Base-by-base conservation (phyloP, 2,888 invertebrate species). In the Branchellion lobata region DNA sequence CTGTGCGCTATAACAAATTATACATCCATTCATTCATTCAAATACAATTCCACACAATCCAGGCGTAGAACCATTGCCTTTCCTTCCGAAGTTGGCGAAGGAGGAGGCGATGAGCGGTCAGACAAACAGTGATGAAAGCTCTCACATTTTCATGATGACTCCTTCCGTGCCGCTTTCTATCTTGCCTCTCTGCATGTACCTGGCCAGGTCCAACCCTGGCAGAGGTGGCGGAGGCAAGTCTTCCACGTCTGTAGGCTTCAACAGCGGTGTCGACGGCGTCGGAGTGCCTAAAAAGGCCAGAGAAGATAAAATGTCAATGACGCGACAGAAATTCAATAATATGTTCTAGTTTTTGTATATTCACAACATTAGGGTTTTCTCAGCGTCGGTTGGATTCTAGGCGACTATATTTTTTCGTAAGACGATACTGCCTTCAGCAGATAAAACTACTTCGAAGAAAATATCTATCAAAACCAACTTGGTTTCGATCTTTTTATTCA, bases 121-220 rank as follows among this genome's bases (percentile, higher is more conserved):
- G 24, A 68, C 51, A 5, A 80, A 78, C 29, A 53, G 65, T 0
- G 29, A 34, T 36, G 72, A 29, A 36, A 14, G 65, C 1, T 47
- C 79, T 31, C 71, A 80, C 34, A 57, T 78, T 29, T 80, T 72
- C 71, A 79, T 79, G 33, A 78, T 79, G 74, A 79, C 75, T n/a
- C 82, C 82, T 18, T 79, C 81, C n/a, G 82, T 82, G 74, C 83
- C 83, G 5, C 65, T 81, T 24, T 81, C 79, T 65, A 82, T 81
- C 34, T 75, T 82, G 51, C 83, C 83, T n/a, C 78, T 83, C 79
- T 82, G 83, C 79, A 81, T 83, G 82, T 77, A 79, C 47, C 73
- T 83, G 74, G 83, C 82, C 27, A 57, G 81, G 21, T 79, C 78
- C 51, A 79, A 81, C 29, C 81, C 81, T 24, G 80, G 75, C 33